Evolutionary conservation across 2,797 vertebrate genomes (phyloP), one percentile per base, ranked within the genome.

Genomic region (Tamandua tetradactyla): DNA sequence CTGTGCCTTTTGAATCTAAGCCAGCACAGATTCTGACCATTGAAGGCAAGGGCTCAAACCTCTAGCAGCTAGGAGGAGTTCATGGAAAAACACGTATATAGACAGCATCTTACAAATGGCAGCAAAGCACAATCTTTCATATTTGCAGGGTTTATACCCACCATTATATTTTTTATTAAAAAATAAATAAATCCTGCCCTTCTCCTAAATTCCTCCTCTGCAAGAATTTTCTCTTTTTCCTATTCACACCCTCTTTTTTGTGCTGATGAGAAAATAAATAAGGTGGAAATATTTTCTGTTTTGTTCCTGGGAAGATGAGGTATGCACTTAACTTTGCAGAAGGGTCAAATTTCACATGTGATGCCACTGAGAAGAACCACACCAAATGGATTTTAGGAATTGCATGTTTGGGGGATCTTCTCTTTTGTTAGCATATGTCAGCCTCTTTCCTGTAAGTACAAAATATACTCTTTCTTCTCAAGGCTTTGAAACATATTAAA

Each of bases 401-500:
- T 62, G 22, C 68, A 1, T 71, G 6, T 61, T 72, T 93, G 9
- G 14, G 22, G 2, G 1, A 0, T 32, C 44, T 59, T 89, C 7
- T 37, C 13, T 74, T 78, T 68, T 55, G 32, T 83, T 71, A 83
- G 84, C 12, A 22, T 47, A 49, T 23, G 12, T 25, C 42, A 40
- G 7, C 0, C 6, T 2, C 3, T 32, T 72, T 95, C 81, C 25
- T 91, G 40, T 96, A 91, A 87, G 76, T 91, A 86, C n/a, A 68
- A 42, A 81, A 8, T 5, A 62, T 20, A 30, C 2, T 27, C 66
- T 80, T n/a, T 84, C 68, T 87, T 37, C 3, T 49, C 30, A 44
- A 59, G 8, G 2, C 7, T 93, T 94, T 94, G 74, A 94, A 95
- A 72, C 62, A 30, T 81, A 52, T 42, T 86, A 27, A 59, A 71